Base-by-base conservation (phyloP, 92 coral and sea anemone species). In the Phymanthus crucifer region DNA sequence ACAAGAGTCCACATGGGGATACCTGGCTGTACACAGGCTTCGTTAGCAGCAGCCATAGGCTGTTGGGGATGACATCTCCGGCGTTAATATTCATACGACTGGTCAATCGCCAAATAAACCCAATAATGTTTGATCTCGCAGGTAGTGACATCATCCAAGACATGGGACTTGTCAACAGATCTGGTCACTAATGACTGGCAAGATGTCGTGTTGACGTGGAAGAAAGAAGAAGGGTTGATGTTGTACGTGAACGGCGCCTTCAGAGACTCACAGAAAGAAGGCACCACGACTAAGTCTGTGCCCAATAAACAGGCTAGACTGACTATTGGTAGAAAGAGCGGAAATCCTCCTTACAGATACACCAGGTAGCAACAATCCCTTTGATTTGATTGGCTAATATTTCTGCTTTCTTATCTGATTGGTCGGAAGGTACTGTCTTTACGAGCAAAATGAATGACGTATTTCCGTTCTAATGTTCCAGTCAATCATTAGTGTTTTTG, bases 231-330 rank as follows among this genome's bases (percentile, higher is more conserved):
- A 68, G 99, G 99, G 0, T 75, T 96, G 70, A 91, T 90, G 87
- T 64, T 96, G 71, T 96, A 93, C 78, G 94, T 96, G 17, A 96
- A 96, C 69, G 99, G 99, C n/a, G 99, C 99, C 17, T 96, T 96
- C 87, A 89, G 97, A 32, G 99, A 96, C 86, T 91, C 94, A 3
- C 87, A 72, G 77, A 96, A 96, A 48, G 94, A 89, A 0, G 96
- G 98, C 4, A 84, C 84, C 17, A 50, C 74, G 2, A 96, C 93
- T 3, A 80, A 80, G 11, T 89, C 93, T 21, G 97, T 96, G 17
- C 93, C 94, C 2, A 94, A 96, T 82, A 92, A 96, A 70, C 99
- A 96, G 71, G 97, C 99, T 1, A 90, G 97, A 47, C 87, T 96
- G 57, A 87, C 97, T n/a, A 77, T 96, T 72, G 99, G 99, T 23